Conservation (phyloP, 2,113 vertebrate genomes). For the Anser cygnoides region DNA sequence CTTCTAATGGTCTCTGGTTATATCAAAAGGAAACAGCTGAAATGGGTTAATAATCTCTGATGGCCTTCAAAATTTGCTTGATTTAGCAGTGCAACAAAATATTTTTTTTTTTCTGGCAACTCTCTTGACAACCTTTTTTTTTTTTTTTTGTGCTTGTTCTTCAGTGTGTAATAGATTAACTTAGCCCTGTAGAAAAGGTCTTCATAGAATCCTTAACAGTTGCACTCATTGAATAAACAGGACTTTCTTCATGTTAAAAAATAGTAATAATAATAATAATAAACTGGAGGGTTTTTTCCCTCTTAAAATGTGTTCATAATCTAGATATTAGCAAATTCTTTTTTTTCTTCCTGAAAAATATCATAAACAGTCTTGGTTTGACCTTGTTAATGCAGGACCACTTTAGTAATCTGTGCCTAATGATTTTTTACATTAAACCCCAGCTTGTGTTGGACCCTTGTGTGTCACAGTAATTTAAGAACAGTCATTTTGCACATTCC, state of each 20-base stretch:
- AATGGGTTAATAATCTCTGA: background rate
- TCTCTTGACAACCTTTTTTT: slow-evolving; percentile 29
- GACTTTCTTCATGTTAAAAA: background rate
- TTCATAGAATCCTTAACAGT: slow-evolving; percentile 49
- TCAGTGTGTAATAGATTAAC: slow-evolving; percentile 61
- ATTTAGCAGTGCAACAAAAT: slow-evolving; percentile 19
- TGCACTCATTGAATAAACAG: slow-evolving; percentile 38
- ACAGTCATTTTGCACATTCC: slow-evolving; percentile 97
- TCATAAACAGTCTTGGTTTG: slow-evolving; percentile 78
- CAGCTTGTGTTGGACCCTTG: slow-evolving; percentile 86
- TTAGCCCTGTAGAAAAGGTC: slow-evolving; percentile 44
- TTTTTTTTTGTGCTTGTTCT: slow-evolving; percentile 5
- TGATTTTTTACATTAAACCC: slow-evolving; percentile 91
- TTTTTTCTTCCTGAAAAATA: slow-evolving; percentile 67
- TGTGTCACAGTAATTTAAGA: slow-evolving; percentile 95
- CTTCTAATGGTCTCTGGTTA: background rate
- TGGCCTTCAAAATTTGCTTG: slow-evolving; percentile 36
- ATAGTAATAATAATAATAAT: background rate
- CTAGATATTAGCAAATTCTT: slow-evolving; percentile 71
- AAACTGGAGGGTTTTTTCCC: background rate
- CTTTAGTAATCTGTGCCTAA: slow-evolving; percentile 88
- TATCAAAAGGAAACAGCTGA: background rate
- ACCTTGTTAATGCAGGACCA: slow-evolving; percentile 84
- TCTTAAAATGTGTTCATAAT: slow-evolving; percentile 55
- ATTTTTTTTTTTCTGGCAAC: background rate